Percentiles rank a stretch among this genome's conserved stretches.
Evolutionary conservation across 1,140 invertebrate species (phyloP).

Genomic region (Lamellibrachia luymesi): DNA sequence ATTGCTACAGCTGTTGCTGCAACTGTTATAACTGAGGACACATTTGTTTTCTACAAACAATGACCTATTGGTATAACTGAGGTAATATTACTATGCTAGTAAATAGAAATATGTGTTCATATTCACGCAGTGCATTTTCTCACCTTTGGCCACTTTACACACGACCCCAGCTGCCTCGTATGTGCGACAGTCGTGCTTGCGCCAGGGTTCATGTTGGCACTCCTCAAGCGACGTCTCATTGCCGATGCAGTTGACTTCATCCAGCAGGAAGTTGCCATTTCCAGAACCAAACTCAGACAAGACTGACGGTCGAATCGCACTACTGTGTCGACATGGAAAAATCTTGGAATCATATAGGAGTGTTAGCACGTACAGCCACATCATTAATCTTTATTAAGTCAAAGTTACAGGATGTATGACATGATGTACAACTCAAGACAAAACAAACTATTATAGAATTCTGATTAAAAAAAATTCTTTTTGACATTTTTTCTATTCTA

Average conservation of each 20-base stretch:
- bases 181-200: slow-evolving; percentile 68
- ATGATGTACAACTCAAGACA: not conserved
- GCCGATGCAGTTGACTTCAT: slow-evolving; percentile 70
- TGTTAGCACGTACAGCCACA: no score
- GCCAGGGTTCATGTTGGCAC: slow-evolving; percentile 74
- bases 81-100: no score
- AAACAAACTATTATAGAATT: not conserved
- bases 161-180: slow-evolving; percentile 63
- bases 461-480: no score
- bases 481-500: no score
- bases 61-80: no score
- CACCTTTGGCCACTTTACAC: slow-evolving; percentile 32
- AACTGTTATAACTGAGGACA: no score
- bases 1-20: no score
- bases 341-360: not conserved
- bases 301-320: slow-evolving; percentile 25
- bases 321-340: slow-evolving; percentile 13
- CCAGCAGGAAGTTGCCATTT: slow-evolving; percentile 63
- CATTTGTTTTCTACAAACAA: no score
- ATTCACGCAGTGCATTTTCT: not conserved
- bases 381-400: no score
- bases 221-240: slow-evolving; percentile 70
- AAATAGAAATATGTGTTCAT: no score
- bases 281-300: slow-evolving; percentile 58
- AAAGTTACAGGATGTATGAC: no score